Evolutionary conservation across 30 jellyfish, hydroid and myxozoan genomes (phyloP), one percentile per base, ranked within the genome.

Genomic region (Hydractinia echinata): DNA sequence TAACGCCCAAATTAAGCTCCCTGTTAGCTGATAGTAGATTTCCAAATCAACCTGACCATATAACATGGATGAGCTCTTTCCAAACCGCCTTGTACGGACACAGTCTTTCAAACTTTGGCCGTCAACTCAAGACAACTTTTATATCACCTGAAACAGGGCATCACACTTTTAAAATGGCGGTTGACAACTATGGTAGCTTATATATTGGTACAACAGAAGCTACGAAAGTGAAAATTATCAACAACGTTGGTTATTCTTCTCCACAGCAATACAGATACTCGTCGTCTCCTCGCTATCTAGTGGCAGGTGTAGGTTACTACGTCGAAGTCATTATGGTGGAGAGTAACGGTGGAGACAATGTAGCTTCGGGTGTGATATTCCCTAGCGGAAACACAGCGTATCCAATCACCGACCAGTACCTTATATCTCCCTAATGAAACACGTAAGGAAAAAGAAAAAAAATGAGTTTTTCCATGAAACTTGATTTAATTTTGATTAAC

Each of bases 271-370:
- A 13, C 39, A 6, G 39, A 7, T 7, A n/a, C 18, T 13, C 7
- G 10, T 64, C 74, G 19, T 44, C 74, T n/a, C 74, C 74, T 6
- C 16, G 19, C 39, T 8, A 6, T n/a, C 84, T 85, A 16, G 72
- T 39, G 48, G 69, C 18, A 52, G 94, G 94, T 11, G 55, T 62
- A 56, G 50, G 51, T 48, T 85, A 85, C 77, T 85, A 85, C 62
- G 61, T 76, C 13, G 88, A 66, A 55, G 84, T 67, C 39, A 13
- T 67, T 7, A 13, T 53, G 72, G 89, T 77, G n/a, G 94, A 85
- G 8, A 54, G 30, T 5, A 55, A 54, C 19, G 89, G 89, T 14
- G 89, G 58, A 48, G 94, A 77, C 69, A 77, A 60, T 55, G 4
- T 85, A 30, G n/a, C 84, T 13, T 79, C 76, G 55, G 88, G 86